These are phyloP conservation scores for Takifugu flavidus DNA, from an alignment of 2,113 vertebrate species.

Conservation along the genomic window DNA sequence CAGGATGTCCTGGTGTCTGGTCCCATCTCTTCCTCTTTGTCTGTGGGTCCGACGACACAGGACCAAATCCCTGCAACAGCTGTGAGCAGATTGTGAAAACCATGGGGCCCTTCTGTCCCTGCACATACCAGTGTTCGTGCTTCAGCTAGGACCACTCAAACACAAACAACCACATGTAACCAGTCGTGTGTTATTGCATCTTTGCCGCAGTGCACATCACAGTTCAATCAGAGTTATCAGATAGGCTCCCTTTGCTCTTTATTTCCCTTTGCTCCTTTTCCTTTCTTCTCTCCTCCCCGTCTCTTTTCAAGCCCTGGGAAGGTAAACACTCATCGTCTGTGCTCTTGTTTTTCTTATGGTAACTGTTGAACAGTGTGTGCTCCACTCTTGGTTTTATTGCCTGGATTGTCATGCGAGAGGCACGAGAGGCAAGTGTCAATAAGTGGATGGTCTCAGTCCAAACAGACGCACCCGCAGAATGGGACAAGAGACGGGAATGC, in stretches of 20 bases:
- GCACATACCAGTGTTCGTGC: constrained; percentile 17
- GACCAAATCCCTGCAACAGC: constrained; percentile 68
- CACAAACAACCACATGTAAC: constrained; percentile 11
- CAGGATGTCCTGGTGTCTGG: constrained; percentile 78
- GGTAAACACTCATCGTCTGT: constrained; percentile 72
- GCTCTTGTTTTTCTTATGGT: constrained; percentile 68
- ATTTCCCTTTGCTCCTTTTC: constrained; percentile 13
- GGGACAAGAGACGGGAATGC: constrained; percentile 57
- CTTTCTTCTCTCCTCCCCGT: constrained; percentile 30
- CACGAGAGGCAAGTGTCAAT: constrained; percentile 72
- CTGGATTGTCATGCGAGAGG: constrained; percentile 72
- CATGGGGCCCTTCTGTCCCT: constrained; percentile 42
- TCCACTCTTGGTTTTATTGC: constrained; percentile 75
- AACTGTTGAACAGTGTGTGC: constrained; percentile 71
- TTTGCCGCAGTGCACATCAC: background rate
- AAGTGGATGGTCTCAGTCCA: constrained; percentile 70
- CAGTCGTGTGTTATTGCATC: constrained; percentile 2
- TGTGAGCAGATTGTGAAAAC: constrained; percentile 59
- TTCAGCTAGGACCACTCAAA: constrained; percentile 37
- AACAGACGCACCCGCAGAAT: constrained; percentile 66
- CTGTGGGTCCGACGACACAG: constrained; percentile 32
- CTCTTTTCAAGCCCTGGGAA: constrained; percentile 72
- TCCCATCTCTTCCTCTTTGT: constrained; percentile 46
- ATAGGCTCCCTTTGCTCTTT: constrained; percentile 28
- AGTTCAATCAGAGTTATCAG: constrained; percentile 28